Conservation (phyloP, 2,113 vertebrate genomes). For the Scophthalmus maximus region DNA sequence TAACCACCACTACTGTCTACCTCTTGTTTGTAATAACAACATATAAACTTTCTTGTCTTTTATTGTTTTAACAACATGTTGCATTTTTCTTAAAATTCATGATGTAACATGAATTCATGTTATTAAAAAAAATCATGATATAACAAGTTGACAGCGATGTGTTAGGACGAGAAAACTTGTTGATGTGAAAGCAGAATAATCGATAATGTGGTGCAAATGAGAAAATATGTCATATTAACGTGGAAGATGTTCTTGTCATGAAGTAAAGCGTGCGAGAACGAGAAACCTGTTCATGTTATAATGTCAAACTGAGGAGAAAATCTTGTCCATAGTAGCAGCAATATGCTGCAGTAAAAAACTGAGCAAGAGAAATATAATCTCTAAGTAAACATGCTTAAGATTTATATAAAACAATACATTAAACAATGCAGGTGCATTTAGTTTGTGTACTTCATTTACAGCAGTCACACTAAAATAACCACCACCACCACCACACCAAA, state of each 20-base stretch:
- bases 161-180: too few species aligned
- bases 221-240: not conserved
- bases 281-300: not conserved
- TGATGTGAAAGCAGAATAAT: not conserved
- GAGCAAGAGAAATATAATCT: not conserved
- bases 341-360: not conserved
- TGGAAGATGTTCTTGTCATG: not conserved
- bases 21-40: too few species aligned
- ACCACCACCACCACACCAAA: constrained; percentile 60
- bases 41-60: too few species aligned
- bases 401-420: not conserved
- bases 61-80: too few species aligned
- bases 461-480: constrained; percentile 48
- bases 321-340: too few species aligned
- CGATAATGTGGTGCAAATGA: too few species aligned
- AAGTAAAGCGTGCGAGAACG: not conserved
- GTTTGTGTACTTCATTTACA: constrained; percentile 12
- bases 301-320: not conserved
- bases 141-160: too few species aligned
- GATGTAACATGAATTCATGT: too few species aligned
- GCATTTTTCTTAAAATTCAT: too few species aligned
- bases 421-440: constrained; percentile 22
- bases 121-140: too few species aligned
- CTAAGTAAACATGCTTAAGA: not conserved
- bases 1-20: too few species aligned